Evolutionary conservation across 2,797 vertebrate genomes (phyloP).

Genomic region (Cuniculus paca): DNA sequence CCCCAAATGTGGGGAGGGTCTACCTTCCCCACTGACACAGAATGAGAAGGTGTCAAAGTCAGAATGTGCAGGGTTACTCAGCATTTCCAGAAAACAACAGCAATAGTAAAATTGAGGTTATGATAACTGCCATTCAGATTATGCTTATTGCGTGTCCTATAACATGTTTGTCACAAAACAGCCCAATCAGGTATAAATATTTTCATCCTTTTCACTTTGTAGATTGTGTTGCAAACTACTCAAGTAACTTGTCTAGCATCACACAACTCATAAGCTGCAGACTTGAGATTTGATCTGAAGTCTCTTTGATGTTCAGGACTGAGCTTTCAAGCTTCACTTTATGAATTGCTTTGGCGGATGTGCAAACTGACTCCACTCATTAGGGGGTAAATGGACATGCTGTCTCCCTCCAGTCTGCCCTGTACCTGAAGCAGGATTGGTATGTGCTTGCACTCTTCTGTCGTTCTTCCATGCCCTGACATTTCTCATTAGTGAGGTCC

Average conservation of each 20-base stretch:
- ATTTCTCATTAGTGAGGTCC: constrained; percentile 40
- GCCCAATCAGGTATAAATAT: not conserved
- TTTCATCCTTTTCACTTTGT: constrained; percentile 3
- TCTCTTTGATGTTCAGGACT: not conserved
- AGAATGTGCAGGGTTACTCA: not conserved
- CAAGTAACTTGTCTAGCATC: not conserved
- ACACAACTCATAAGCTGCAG: not conserved
- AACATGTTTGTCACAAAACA: not conserved
- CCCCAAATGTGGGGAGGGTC: not conserved
- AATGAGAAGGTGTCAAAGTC: not conserved
- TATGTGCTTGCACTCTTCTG: not conserved
- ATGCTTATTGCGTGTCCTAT: not conserved
- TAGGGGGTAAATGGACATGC: not conserved
- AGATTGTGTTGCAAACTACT: not conserved
- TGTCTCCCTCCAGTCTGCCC: not conserved
- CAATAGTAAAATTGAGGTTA: not conserved
- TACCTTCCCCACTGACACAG: not conserved
- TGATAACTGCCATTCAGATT: not conserved
- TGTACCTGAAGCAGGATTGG: not conserved
- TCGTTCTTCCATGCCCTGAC: not conserved
- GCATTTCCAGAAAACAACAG: not conserved
- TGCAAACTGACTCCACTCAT: not conserved
- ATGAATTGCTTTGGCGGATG: not conserved
- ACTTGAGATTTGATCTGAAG: not conserved
- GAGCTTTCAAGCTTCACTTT: not conserved